These are phyloP conservation scores for Pampusana beccarii DNA, from an alignment of 2,113 vertebrate genomes.

Conservation along the genomic window DNA sequence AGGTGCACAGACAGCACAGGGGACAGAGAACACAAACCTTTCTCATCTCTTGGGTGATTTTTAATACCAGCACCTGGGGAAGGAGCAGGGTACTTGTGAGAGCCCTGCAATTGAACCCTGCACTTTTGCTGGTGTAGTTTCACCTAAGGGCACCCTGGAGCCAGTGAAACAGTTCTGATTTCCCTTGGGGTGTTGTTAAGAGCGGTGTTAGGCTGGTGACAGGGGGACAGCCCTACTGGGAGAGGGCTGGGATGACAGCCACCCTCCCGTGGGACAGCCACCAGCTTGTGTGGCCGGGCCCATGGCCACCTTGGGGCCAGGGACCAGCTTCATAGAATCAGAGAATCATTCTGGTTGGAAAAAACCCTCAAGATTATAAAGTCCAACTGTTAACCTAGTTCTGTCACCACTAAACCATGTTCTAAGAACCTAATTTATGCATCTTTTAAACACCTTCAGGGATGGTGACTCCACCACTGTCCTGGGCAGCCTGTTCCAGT, in stretches of 20 bases:
- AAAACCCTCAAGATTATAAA: no score
- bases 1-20: not conserved
- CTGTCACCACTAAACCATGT: no score
- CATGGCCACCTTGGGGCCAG: not conserved
- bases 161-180: not conserved
- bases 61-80: not conserved
- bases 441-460: no score
- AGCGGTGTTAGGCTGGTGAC: not conserved
- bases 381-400: no score
- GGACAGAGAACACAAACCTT: not conserved
- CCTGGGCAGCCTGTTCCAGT: no score
- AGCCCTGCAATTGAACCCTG: not conserved
- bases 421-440: no score
- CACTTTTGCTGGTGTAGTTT: not conserved
- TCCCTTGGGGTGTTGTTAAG: not conserved
- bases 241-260: not conserved
- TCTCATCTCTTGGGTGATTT: not conserved
- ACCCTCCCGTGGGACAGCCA: not conserved
- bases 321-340: not conserved
- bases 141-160: not conserved
- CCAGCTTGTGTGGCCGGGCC: fast-evolving
- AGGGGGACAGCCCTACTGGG: fast-evolving
- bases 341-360: no score
- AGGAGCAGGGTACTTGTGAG: fast-evolving
- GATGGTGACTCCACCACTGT: no score